Percentiles rank a stretch among this genome's conserved stretches.
These are phyloP conservation scores for Serinus canaria DNA, from an alignment of 2,113 vertebrate species.

Conservation along the genomic window DNA sequence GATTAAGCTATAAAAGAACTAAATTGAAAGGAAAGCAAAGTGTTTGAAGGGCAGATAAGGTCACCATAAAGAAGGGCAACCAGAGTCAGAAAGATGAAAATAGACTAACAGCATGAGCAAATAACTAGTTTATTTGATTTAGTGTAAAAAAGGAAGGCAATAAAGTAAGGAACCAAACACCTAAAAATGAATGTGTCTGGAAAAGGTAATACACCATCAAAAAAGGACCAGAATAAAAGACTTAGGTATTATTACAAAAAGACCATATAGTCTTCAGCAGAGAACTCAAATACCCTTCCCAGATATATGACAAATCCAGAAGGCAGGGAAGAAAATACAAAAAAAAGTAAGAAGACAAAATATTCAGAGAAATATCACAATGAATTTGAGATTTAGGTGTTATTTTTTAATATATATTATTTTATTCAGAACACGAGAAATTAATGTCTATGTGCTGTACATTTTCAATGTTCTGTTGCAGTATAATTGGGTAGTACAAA, in stretches of 20 bases:
- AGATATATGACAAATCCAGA: not conserved
- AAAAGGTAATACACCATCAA: not conserved
- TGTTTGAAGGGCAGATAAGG: not conserved
- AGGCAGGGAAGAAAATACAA: not conserved
- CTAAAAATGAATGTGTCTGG: not conserved
- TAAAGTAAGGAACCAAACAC: not conserved
- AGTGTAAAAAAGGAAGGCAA: not conserved
- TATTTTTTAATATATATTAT: not conserved
- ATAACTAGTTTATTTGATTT: slow-evolving; percentile 15
- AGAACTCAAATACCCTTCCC: not conserved
- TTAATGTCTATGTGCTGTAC: not conserved
- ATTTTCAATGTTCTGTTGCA: not conserved
- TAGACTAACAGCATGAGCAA: not conserved
- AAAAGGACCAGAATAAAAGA: not conserved
- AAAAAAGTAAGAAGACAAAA: not conserved
- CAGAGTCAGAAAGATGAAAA: slow-evolving; percentile 4
- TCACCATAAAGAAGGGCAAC: not conserved
- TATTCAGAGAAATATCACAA: not conserved
- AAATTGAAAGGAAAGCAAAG: not conserved
- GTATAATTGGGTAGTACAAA: not conserved
- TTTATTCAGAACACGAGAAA: not conserved
- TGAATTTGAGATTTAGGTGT: not conserved
- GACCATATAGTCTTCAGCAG: not conserved
- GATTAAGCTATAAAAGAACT: slow-evolving; percentile 4
- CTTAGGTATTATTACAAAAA: not conserved